Percentiles rank a stretch among this genome's conserved stretches.
phyloP scores from a whole-genome alignment of 2,888 invertebrate species.

The Drosophila percnosoma region DNA sequence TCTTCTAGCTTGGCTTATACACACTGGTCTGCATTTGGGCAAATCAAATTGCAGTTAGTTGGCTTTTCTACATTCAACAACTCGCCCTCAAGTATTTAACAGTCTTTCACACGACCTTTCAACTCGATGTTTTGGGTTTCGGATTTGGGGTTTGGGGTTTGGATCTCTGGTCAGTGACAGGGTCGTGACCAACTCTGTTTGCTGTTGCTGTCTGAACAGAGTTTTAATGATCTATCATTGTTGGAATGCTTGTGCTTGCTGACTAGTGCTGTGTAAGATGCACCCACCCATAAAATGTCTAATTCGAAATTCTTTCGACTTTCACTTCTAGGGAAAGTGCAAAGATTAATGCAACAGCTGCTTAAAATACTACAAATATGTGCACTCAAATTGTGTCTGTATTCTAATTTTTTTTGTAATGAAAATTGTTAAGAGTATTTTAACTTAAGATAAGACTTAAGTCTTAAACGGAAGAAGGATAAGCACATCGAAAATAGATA shows the following conservation, averaged over 20 bases:
- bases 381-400: background rate
- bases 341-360: conserved; percentile 16
- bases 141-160: background rate
- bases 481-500: too few relatives aligned
- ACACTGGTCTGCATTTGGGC: conserved; percentile 12
- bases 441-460: background rate
- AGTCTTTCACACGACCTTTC: conserved; percentile 71
- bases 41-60: conserved; percentile 41
- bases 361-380: background rate
- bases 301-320: conserved; percentile 47
- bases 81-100: conserved; percentile 38
- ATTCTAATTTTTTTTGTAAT: background rate
- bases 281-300: conserved; percentile 22
- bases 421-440: background rate
- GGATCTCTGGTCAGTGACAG: conserved; percentile 28
- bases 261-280: conserved; percentile 28
- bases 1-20: background rate
- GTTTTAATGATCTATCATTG: conserved; percentile 75
- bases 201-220: conserved; percentile 29
- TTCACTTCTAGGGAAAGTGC: conserved; percentile 54
- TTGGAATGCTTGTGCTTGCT: conserved; percentile 39
- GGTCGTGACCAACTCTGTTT: conserved; percentile 42
- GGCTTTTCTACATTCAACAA: background rate
- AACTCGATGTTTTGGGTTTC: conserved; percentile 32
- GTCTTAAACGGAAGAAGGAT: too few relatives aligned